Evolutionary conservation across 2,888 invertebrate species (phyloP).

Genomic region (Hesperia comma): DNA sequence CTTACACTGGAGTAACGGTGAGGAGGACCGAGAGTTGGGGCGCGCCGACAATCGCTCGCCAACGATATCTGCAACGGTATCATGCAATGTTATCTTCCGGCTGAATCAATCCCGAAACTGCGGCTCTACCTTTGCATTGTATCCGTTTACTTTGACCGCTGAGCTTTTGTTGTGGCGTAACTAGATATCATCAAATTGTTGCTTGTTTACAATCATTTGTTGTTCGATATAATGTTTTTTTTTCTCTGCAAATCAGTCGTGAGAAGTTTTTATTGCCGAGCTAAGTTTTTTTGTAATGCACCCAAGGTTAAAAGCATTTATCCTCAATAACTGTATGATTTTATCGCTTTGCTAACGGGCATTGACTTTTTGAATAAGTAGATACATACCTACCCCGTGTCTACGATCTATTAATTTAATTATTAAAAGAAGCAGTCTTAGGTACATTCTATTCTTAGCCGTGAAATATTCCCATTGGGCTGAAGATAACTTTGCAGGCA

Average conservation of each 20-base stretch:
- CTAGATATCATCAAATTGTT: background rate
- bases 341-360: background rate
- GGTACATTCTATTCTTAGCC: too few species aligned
- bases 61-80: constrained; percentile 74
- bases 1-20: constrained; percentile 43
- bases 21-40: constrained; percentile 52
- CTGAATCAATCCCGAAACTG: constrained; percentile 37
- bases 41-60: constrained; percentile 62
- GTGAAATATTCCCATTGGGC: too few species aligned
- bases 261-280: background rate
- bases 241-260: background rate
- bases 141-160: constrained; percentile 9
- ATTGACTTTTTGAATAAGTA: background rate
- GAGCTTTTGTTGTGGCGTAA: constrained; percentile 11
- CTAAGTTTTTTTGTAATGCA: background rate
- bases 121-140: constrained; percentile 24
- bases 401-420: background rate
- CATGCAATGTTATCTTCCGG: constrained; percentile 65
- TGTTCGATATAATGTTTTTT: background rate
- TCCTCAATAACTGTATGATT: background rate
- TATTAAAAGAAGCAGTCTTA: too few species aligned
- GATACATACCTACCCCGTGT: too few species aligned
- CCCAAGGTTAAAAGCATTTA: background rate
- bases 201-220: constrained; percentile 15
- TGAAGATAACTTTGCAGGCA: too few species aligned